Conservation (phyloP, 2,888 invertebrate genomes). For the Trissoscelio sp. region DNA sequence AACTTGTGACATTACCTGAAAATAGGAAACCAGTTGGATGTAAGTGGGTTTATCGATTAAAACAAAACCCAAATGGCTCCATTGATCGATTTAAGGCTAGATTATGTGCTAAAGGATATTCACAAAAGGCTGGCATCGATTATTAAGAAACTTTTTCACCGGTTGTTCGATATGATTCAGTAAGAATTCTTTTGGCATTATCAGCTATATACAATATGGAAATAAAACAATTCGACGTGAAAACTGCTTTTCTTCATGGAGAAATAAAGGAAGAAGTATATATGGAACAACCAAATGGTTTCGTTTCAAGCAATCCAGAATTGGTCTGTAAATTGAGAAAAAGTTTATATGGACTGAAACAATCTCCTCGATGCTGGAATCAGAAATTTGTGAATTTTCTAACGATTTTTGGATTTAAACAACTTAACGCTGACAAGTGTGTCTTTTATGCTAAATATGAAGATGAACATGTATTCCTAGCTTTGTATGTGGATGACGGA, state of each 20-base stretch:
- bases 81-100: conserved; percentile 63
- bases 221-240: conserved; percentile 65
- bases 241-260: conserved; percentile 68
- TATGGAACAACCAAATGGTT: conserved; percentile 42
- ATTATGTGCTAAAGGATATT: conserved; percentile 63
- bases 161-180: conserved; percentile 47
- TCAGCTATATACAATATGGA: conserved; percentile 58
- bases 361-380: conserved; percentile 79
- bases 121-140: conserved; percentile 42
- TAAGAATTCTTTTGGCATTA: conserved; percentile 56
- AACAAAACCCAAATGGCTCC: not conserved
- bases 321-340: conserved; percentile 72
- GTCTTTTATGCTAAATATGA: not conserved
- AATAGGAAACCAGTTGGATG: not conserved
- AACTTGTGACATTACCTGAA: not conserved
- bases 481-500: not conserved
- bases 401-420: not conserved
- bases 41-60: conserved; percentile 30
- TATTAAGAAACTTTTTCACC: conserved; percentile 61
- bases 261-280: conserved; percentile 52
- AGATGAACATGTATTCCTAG: not conserved
- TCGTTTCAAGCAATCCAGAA: not conserved
- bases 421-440: not conserved
- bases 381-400: conserved; percentile 45
- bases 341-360: conserved; percentile 79